A percentile compares a stretch with the other conserved stretches of the same genome.
These are phyloP conservation scores for Drosophila glabriapex DNA, from an alignment of 2,888 invertebrate species.

Conservation along the genomic window DNA sequence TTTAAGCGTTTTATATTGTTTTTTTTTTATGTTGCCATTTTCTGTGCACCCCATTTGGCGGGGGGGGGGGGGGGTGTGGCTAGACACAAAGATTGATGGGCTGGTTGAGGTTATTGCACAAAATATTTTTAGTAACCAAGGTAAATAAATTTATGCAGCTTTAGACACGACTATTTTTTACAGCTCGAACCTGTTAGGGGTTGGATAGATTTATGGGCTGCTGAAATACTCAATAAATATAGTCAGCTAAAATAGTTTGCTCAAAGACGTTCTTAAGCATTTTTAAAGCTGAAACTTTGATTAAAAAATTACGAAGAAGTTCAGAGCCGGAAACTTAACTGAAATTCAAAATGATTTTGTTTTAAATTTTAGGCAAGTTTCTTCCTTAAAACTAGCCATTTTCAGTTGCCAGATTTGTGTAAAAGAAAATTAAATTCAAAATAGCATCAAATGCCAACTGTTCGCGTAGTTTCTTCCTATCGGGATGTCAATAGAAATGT, in stretches of 20 bases:
- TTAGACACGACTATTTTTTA: not conserved
- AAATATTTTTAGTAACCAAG: constrained; percentile 18
- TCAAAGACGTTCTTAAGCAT: not conserved
- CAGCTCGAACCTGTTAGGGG: not conserved
- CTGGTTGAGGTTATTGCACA: constrained; percentile 31
- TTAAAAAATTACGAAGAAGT: no score
- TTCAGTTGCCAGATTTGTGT: not conserved
- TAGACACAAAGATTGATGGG: constrained; percentile 36
- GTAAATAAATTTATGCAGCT: constrained; percentile 24
- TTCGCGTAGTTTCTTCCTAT: constrained; percentile 19
- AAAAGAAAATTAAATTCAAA: not conserved
- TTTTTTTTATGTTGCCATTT: constrained; percentile 30
- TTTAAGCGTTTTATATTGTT: constrained; percentile 59
- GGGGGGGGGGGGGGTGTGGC: constrained; percentile 1
- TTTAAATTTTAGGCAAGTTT: not conserved
- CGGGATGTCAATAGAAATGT: constrained; percentile 1
- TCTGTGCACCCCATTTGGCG: constrained; percentile 35
- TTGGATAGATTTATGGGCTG: constrained; percentile 8
- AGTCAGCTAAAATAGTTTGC: not conserved
- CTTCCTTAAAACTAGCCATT: not conserved
- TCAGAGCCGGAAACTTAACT: no score
- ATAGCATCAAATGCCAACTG: not conserved
- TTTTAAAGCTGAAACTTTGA: not conserved
- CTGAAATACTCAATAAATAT: not conserved
- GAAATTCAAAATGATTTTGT: not conserved